phyloP scores from a whole-genome alignment of 2,113 vertebrate genomes.

The Spermophilus dauricus region DNA sequence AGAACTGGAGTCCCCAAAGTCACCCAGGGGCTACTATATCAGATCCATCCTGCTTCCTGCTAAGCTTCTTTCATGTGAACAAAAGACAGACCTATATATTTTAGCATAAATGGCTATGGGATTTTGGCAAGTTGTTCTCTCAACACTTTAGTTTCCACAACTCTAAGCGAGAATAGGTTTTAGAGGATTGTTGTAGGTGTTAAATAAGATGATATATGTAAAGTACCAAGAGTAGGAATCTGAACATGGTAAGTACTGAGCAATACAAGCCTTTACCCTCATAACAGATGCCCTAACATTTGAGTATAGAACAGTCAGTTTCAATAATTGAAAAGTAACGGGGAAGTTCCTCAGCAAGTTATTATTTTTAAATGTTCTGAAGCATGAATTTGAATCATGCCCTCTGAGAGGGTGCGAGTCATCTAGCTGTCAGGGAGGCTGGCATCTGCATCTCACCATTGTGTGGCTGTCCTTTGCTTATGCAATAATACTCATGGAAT shows the following conservation, averaged over 20 bases:
- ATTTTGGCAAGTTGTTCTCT: background rate
- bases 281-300: background rate
- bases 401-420: slow-evolving; percentile 63
- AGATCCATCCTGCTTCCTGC: background rate
- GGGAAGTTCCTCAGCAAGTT: slow-evolving; percentile 53
- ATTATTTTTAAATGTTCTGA: background rate
- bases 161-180: background rate
- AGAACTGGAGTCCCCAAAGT: background rate
- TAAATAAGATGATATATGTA: background rate
- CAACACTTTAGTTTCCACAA: background rate
- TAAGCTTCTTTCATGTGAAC: background rate
- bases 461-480: background rate
- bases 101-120: background rate
- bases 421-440: background rate
- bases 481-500: background rate
- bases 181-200: background rate
- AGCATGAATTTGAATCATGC: slow-evolving; percentile 20
- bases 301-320: slow-evolving; percentile 10
- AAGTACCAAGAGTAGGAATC: background rate
- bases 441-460: background rate
- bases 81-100: background rate
- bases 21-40: background rate
- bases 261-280: background rate
- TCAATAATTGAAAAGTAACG: slow-evolving; percentile 26
- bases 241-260: background rate